Conservation (phyloP, 2,888 invertebrate species). For the Leptinotarsa peninsularis region DNA sequence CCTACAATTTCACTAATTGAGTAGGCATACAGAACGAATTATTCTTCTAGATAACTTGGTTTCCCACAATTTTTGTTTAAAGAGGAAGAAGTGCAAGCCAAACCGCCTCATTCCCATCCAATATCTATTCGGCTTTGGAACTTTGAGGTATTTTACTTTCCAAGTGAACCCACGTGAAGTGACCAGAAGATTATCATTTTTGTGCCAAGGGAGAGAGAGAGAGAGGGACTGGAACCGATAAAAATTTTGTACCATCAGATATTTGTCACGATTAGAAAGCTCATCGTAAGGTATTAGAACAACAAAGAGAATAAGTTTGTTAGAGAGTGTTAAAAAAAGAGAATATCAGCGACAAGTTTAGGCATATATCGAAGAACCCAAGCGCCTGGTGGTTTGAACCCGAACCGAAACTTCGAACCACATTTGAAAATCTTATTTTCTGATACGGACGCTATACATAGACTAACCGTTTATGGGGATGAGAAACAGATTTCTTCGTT, state of each 20-base stretch:
- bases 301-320: slow-evolving; percentile 28
- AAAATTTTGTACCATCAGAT: slow-evolving; percentile 31
- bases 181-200: slow-evolving; percentile 54
- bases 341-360: slow-evolving; percentile 31
- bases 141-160: too few species aligned
- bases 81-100: too few species aligned
- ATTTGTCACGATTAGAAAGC: slow-evolving; percentile 28
- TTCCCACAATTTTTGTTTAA: too few species aligned
- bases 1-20: too few species aligned
- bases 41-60: too few species aligned
- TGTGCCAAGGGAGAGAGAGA: slow-evolving; percentile 47
- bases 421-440: slow-evolving; percentile 24
- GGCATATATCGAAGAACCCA: slow-evolving; percentile 55
- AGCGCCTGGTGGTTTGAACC: slow-evolving; percentile 63
- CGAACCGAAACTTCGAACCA: slow-evolving; percentile 62
- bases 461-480: slow-evolving; percentile 28
- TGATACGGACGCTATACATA: slow-evolving; percentile 29
- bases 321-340: slow-evolving; percentile 31
- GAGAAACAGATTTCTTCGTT: not conserved
- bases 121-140: too few species aligned
- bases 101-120: too few species aligned
- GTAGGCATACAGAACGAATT: too few species aligned
- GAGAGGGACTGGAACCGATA: slow-evolving; percentile 64
- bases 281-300: slow-evolving; percentile 22
- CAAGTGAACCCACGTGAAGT: slow-evolving; percentile 7